Conservation (phyloP, 2,797 vertebrate species). For the Crenichthys baileyi region DNA sequence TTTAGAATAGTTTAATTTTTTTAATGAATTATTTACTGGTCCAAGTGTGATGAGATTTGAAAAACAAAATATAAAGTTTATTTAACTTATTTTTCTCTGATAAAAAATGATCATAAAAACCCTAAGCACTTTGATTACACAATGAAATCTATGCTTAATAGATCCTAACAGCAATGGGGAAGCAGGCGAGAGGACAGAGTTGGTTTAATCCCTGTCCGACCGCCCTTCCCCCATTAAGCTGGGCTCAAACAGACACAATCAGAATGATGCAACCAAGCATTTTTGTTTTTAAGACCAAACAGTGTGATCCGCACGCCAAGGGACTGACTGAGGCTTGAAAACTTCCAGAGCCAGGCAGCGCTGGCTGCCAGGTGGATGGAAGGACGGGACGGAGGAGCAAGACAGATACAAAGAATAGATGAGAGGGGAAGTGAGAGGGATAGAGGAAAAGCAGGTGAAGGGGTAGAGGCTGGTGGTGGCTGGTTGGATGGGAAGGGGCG, state of each 20-base stretch:
- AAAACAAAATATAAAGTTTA: neutral
- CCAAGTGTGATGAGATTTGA: neutral
- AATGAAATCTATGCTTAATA: slow-evolving; percentile 5
- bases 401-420: slow-evolving; percentile 4
- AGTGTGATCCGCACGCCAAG: neutral
- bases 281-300: slow-evolving; percentile 20
- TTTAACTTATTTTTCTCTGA: neutral
- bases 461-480: slow-evolving; percentile 27
- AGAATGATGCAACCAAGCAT: slow-evolving; percentile 37
- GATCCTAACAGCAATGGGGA: slow-evolving; percentile 74
- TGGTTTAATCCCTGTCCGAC: slow-evolving; percentile 72
- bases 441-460: neutral
- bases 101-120: neutral
- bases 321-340: neutral
- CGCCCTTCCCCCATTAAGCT: slow-evolving; percentile 56
- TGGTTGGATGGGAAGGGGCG: slow-evolving; percentile 60
- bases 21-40: neutral
- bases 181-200: slow-evolving; percentile 78
- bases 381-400: slow-evolving; percentile 14
- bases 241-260: slow-evolving; percentile 38
- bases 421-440: neutral
- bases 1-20: neutral
- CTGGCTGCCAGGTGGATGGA: neutral
- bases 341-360: neutral
- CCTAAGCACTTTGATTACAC: slow-evolving; percentile 8